These are phyloP conservation scores for Hypsopygia costalis DNA, from an alignment of 2,888 invertebrate species.

Conservation along the genomic window DNA sequence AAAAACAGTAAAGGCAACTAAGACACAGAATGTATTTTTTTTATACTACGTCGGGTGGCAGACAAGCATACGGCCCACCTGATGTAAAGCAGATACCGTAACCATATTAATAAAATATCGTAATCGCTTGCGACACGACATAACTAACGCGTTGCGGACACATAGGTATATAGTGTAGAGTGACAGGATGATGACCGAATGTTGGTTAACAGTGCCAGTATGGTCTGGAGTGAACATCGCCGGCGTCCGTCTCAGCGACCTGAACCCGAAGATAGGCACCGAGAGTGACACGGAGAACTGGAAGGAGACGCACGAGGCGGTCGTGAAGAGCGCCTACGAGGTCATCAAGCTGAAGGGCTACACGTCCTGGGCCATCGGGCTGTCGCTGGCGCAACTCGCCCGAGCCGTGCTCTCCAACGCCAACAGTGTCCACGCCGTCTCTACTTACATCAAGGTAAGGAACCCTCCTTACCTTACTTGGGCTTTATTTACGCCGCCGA, in stretches of 20 bases:
- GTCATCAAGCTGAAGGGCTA: slow-evolving; percentile 94
- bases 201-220: slow-evolving; percentile 84
- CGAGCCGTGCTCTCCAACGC: slow-evolving; percentile 86
- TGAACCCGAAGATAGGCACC: slow-evolving; percentile 87
- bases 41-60: too few relatives aligned
- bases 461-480: too few relatives aligned
- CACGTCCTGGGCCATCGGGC: slow-evolving; percentile 95
- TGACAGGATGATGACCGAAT: too few relatives aligned
- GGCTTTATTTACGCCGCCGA: too few relatives aligned
- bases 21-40: too few relatives aligned
- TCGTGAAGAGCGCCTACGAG: slow-evolving; percentile 92
- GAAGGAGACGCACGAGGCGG: slow-evolving; percentile 87
- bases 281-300: slow-evolving; percentile 88
- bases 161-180: too few relatives aligned
- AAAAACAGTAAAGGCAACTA: too few relatives aligned
- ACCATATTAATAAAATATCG: too few relatives aligned
- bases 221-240: slow-evolving; percentile 97
- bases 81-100: too few relatives aligned
- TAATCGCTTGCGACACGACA: too few relatives aligned
- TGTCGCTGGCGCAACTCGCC: slow-evolving; percentile 87
- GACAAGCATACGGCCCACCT: too few relatives aligned
- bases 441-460: slow-evolving; percentile 86
- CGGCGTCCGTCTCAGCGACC: slow-evolving; percentile 89
- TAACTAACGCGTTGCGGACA: too few relatives aligned
- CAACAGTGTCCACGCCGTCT: slow-evolving; percentile 88